Conservation (phyloP, 2,113 vertebrate species). For the Oryzias melastigma region DNA sequence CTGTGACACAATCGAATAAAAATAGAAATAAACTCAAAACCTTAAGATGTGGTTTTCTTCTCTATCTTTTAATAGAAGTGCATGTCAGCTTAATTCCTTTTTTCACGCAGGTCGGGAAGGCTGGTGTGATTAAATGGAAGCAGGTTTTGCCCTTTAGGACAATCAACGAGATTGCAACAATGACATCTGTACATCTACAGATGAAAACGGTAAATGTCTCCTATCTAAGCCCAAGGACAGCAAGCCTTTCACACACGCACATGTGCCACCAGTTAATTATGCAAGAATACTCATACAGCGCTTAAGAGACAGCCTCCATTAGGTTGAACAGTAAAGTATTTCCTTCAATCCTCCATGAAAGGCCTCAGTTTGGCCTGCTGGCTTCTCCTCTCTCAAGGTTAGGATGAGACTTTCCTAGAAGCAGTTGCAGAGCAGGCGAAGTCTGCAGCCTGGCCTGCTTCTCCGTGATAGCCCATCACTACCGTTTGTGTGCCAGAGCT, state of each 20-base stretch:
- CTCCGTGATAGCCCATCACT: constrained; percentile 57
- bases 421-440: constrained; percentile 39
- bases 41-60: no score
- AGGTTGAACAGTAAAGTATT: constrained; percentile 21
- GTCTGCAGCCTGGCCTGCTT: constrained; percentile 56
- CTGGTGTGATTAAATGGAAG: neutral
- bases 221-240: constrained; percentile 19
- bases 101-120: no score
- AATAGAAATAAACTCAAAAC: no score
- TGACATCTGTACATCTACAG: neutral
- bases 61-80: no score
- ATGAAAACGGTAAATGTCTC: constrained; percentile 5
- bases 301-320: constrained; percentile 12
- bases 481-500: constrained; percentile 61
- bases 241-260: constrained; percentile 25
- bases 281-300: constrained; percentile 9
- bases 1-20: no score
- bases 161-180: neutral
- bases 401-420: constrained; percentile 47
- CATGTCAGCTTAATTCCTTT: no score
- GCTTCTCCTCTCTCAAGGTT: constrained; percentile 65
- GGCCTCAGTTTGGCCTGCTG: constrained; percentile 30
- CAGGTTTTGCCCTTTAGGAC: neutral
- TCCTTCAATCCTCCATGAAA: constrained; percentile 20
- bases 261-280: constrained; percentile 18